Evolutionary conservation across 2,113 vertebrate species (phyloP).

Genomic region (Bostrychus sinensis): DNA sequence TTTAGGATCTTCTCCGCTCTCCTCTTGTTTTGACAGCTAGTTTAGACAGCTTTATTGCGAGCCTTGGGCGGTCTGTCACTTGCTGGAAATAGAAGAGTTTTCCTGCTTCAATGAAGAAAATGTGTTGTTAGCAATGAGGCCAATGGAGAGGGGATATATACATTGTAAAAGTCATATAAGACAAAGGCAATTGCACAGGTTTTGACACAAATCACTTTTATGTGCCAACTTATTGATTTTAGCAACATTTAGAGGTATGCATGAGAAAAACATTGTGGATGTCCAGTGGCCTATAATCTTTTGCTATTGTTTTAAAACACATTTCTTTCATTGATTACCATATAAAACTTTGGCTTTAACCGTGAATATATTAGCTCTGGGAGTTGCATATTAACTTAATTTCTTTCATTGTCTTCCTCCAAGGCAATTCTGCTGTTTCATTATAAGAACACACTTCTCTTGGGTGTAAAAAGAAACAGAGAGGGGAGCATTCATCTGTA

Average conservation of each 20-base stretch:
- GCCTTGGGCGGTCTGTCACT: conserved; percentile 57
- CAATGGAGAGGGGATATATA: neutral
- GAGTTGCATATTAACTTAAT: neutral
- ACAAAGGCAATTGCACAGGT: neutral
- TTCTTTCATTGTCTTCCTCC: neutral
- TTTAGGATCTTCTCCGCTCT: conserved; percentile 5
- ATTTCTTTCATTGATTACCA: neutral
- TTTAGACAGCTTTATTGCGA: conserved; percentile 54
- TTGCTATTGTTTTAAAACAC: neutral
- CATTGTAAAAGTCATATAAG: neutral
- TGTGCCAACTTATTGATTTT: neutral
- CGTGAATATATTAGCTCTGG: neutral
- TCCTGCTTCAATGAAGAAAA: conserved; percentile 38
- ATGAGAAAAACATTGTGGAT: neutral
- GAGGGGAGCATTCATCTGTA: neutral
- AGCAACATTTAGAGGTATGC: neutral
- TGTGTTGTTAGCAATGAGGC: conserved; percentile 12
- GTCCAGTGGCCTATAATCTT: neutral
- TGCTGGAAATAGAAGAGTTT: conserved; percentile 45
- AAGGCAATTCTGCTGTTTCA: neutral
- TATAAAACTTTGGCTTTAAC: neutral
- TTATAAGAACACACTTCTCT: neutral
- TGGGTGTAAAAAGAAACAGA: no score
- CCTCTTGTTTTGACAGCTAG: conserved; percentile 37
- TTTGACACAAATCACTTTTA: neutral